Conservation (phyloP, 2,113 vertebrate genomes). For the Toxotes chatareus region DNA sequence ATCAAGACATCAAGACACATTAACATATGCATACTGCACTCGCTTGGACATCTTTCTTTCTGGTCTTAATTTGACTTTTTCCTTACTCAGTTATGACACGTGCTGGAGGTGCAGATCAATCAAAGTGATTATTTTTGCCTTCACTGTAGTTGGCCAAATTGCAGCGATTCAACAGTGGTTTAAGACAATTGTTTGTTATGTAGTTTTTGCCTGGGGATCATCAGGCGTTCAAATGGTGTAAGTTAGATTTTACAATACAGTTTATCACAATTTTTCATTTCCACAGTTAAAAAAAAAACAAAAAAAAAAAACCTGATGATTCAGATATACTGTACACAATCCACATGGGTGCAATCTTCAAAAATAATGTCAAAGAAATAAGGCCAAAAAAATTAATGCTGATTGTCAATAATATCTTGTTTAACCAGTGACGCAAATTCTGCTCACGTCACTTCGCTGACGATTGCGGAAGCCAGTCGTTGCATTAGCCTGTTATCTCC, state of each 20-base stretch:
- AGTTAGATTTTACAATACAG: not conserved
- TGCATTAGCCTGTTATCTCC: conserved; percentile 23
- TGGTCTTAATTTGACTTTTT: conserved; percentile 28
- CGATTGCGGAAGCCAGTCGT: conserved; percentile 74
- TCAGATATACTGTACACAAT: not conserved
- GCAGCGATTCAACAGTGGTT: not conserved
- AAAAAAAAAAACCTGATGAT: too few relatives aligned
- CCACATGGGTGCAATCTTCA: not conserved
- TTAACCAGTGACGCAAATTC: conserved; percentile 28
- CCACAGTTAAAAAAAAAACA: too few relatives aligned
- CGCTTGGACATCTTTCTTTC: not conserved
- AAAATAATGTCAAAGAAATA: not conserved
- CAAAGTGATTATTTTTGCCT: conserved; percentile 2
- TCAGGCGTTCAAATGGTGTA: not conserved
- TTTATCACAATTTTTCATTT: not conserved
- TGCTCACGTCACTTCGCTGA: conserved; percentile 66
- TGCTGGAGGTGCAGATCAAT: not conserved
- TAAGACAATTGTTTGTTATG: not conserved
- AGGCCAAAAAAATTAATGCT: not conserved
- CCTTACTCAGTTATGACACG: conserved; percentile 1
- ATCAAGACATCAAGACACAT: not conserved
- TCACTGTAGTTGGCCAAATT: not conserved
- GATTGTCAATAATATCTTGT: not conserved
- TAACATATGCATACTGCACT: not conserved
- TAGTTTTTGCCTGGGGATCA: not conserved